A percentile compares a stretch with the other conserved stretches of the same genome.
phyloP scores from a whole-genome alignment of 2,797 vertebrate species.

The Takifugu rubripes region DNA sequence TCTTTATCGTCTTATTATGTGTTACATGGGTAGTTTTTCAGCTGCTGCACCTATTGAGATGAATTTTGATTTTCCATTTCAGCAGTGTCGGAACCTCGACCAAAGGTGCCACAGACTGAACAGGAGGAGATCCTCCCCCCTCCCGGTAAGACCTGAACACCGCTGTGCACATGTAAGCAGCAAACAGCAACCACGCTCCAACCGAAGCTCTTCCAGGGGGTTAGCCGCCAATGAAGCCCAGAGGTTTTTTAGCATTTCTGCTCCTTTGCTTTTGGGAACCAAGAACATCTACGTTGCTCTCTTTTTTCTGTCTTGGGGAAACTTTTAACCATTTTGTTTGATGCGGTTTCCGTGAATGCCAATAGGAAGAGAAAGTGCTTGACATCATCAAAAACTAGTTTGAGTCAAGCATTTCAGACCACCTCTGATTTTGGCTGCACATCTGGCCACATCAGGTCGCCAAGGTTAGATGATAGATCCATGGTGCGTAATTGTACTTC shows the following conservation, averaged over 20 bases:
- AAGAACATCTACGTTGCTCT: too few relatives aligned
- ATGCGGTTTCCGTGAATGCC: slow-evolving; percentile 2
- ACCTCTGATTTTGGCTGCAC: background rate
- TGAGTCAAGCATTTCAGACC: slow-evolving; percentile 7
- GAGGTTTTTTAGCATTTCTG: background rate
- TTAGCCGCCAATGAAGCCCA: too few relatives aligned
- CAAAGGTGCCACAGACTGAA: slow-evolving; percentile 39
- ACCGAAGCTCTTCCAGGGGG: background rate
- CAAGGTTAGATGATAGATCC: background rate
- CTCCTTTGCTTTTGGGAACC: background rate
- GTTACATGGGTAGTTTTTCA: background rate
- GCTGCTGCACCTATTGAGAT: background rate
- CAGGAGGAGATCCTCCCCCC: slow-evolving; percentile 46
- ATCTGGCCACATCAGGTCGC: background rate
- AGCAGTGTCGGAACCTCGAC: slow-evolving; percentile 55
- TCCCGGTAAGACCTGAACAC: slow-evolving; percentile 57
- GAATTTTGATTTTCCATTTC: slow-evolving; percentile 14
- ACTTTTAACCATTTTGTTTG: background rate
- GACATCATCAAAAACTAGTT: slow-evolving; percentile 15
- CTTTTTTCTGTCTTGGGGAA: too few relatives aligned
- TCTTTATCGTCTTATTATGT: background rate
- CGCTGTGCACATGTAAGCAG: background rate
- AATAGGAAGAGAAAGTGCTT: slow-evolving; percentile 8
- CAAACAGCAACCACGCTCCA: background rate
- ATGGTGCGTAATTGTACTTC: slow-evolving; percentile 28